These are phyloP conservation scores for Syndactyla subalaris DNA, from an alignment of 2,797 vertebrate genomes.

Conservation along the genomic window DNA sequence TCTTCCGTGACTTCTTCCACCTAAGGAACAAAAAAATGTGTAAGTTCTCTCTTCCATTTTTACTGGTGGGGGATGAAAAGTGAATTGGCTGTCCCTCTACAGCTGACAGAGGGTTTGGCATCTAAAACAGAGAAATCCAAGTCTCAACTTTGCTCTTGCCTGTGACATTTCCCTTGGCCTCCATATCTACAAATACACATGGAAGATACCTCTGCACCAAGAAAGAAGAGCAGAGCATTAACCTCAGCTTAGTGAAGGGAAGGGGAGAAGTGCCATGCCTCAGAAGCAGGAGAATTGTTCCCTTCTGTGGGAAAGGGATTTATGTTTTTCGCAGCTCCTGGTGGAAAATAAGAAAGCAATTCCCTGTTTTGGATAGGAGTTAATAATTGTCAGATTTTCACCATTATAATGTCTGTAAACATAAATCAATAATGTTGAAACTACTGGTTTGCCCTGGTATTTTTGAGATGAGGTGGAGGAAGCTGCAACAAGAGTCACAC, in stretches of 20 bases:
- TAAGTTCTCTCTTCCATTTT: background rate
- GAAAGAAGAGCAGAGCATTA: background rate
- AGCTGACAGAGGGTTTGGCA: background rate
- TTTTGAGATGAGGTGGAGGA: background rate
- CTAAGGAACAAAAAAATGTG: background rate
- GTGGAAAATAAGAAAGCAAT: background rate
- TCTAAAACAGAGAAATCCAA: background rate
- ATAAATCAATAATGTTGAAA: background rate
- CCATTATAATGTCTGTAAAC: background rate
- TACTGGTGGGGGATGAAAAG: background rate
- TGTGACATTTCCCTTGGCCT: background rate
- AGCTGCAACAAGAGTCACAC: background rate
- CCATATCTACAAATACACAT: background rate
- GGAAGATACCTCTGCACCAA: background rate
- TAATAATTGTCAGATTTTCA: background rate
- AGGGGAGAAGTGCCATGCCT: background rate
- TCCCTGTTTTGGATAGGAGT: rapidly evolving
- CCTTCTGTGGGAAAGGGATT: background rate
- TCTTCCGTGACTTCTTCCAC: background rate
- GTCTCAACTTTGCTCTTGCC: background rate
- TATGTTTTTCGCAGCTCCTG: background rate
- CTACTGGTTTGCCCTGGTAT: background rate
- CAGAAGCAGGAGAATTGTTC: background rate
- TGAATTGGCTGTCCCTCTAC: background rate
- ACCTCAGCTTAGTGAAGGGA: background rate